These are phyloP conservation scores for Telmatochromis brachygnathus DNA, from an alignment of 2,113 vertebrate species.

Conservation along the genomic window DNA sequence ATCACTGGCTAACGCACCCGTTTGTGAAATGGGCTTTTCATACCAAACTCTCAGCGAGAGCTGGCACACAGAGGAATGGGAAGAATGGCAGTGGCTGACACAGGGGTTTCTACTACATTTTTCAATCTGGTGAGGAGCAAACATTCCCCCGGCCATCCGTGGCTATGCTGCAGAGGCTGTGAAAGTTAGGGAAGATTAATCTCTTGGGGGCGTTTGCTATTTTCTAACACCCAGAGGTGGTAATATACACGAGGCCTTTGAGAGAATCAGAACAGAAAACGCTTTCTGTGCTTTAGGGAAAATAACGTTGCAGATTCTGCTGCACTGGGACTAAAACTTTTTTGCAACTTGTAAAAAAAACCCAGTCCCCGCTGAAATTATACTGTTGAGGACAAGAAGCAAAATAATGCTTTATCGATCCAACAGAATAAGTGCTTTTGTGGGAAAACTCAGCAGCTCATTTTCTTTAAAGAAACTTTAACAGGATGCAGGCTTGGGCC, in stretches of 20 bases:
- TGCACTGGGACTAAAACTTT: background rate
- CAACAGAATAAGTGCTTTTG: background rate
- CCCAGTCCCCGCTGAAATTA: rapidly evolving
- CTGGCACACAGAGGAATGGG: background rate
- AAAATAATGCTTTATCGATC: background rate
- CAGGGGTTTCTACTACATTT: slow-evolving; percentile 25
- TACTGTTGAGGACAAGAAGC: background rate
- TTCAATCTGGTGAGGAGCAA: slow-evolving; percentile 20
- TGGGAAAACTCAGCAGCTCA: background rate
- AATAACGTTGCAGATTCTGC: background rate
- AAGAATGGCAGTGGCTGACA: slow-evolving; percentile 15
- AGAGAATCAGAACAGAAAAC: background rate
- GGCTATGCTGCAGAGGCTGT: background rate
- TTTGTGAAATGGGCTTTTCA: slow-evolving; percentile 55
- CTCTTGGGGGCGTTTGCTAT: slow-evolving; percentile 32
- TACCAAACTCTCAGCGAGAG: slow-evolving; percentile 12
- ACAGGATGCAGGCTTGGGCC: background rate
- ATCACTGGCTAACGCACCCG: slow-evolving; percentile 32
- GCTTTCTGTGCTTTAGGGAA: background rate
- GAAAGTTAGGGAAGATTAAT: slow-evolving; percentile 49
- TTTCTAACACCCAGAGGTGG: slow-evolving; percentile 13
- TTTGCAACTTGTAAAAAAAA: background rate
- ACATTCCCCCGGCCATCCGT: background rate
- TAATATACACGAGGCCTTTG: slow-evolving; percentile 21
- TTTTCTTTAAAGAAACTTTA: background rate